Evolutionary conservation across 2,113 vertebrate species (phyloP), one percentile per base, ranked within the genome.

Genomic region (Danionella cerebrum): DNA sequence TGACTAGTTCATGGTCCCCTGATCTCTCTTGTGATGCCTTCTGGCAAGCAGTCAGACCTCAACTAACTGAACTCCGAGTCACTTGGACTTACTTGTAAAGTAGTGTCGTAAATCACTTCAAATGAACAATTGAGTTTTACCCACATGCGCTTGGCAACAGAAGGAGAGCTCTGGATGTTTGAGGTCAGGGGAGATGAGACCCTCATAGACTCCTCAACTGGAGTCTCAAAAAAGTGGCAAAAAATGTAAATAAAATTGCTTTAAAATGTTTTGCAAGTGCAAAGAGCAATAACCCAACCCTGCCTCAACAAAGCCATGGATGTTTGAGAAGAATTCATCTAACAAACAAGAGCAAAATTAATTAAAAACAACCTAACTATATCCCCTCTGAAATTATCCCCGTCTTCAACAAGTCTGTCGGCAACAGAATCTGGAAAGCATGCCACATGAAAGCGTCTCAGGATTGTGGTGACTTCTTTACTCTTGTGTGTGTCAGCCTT

Each of bases 31-130:
- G 8, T 6, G 22, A 25, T 8, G n/a, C 55, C 41, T 55, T n/a
- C 42, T 58, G 58, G 6, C 65, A 42, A n/a, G 11, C 41, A 14
- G 54, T 60, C 38, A 38, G 58, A 27, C 25, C 33, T 14, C 25
- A 44, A 69, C 42, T 52, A 13, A 70, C 36, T 69, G 38, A 48
- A 63, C 42, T 52, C 19, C 2, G n/a, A 70, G 16, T 33, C 33
- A 25, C n/a, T 62, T 65, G 25, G 21, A 24, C 7, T 54, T 64
- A 36, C 35, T 50, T 9, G 24, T n/a, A 18, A 29, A 70, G 19
- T 31, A 29, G 33, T 22, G 57, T 24, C 12, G 16, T 70, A 74
- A 70, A 74, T 70, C 72, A 74, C 67, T 16, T 18, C 51, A 59
- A 36, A 52, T 29, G 22, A 35, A 58, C 33, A 57, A 74, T 12